These are phyloP conservation scores for Drosophila trapezifrons DNA, from an alignment of 1,140 invertebrate species.

Conservation along the genomic window DNA sequence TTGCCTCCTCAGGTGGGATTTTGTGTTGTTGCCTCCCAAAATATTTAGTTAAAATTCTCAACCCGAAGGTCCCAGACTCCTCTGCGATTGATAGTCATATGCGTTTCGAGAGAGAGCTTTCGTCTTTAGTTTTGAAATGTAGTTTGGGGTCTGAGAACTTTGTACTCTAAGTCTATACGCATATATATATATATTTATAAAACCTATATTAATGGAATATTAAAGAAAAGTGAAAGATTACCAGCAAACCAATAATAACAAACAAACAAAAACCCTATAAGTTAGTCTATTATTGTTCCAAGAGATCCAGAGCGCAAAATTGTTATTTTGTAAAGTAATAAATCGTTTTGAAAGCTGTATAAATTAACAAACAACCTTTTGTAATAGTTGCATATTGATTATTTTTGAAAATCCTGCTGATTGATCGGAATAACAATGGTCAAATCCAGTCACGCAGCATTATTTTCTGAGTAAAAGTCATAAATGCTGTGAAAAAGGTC, in stretches of 20 bases:
- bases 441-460: slow-evolving; percentile 4
- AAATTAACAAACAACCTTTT: neutral
- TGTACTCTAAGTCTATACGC: slow-evolving; percentile 67
- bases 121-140: slow-evolving; percentile 31
- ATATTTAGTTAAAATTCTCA: slow-evolving; percentile 55
- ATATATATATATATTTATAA: slow-evolving; percentile 53
- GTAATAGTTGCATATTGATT: slow-evolving; percentile 9
- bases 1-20: slow-evolving; percentile 51
- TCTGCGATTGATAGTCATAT: slow-evolving; percentile 10
- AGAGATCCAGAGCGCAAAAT: slow-evolving; percentile 69
- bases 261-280: slow-evolving; percentile 30
- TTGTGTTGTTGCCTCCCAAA: slow-evolving; percentile 40
- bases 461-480: slow-evolving; percentile 17
- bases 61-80: slow-evolving; percentile 23
- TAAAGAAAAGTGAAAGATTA: slow-evolving; percentile 35
- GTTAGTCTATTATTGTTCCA: slow-evolving; percentile 66
- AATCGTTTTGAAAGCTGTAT: slow-evolving; percentile 39
- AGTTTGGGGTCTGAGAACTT: slow-evolving; percentile 55
- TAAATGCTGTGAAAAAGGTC: slow-evolving; percentile 1
- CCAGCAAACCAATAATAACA: slow-evolving; percentile 20
- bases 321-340: slow-evolving; percentile 67
- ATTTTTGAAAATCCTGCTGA: slow-evolving; percentile 1
- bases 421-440: neutral
- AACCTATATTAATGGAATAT: slow-evolving; percentile 47
- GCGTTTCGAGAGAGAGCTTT: neutral